Evolutionary conservation across 2,888 invertebrate species (phyloP).

Genomic region (Kryphioiulus occultus): DNA sequence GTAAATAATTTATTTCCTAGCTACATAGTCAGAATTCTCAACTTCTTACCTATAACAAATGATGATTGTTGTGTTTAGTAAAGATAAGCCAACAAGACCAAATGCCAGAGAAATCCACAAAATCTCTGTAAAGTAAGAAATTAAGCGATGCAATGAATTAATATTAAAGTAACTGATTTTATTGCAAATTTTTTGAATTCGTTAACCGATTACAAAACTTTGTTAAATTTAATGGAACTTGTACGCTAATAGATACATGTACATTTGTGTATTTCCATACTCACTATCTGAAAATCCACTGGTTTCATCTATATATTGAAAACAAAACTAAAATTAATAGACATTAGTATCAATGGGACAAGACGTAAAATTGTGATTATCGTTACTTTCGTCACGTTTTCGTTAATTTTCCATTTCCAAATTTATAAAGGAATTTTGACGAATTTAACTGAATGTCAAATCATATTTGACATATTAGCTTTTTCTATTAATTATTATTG

Average conservation of each 20-base stretch:
- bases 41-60: neutral
- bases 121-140: neutral
- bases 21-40: no score
- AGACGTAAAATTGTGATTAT: no score
- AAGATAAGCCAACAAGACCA: neutral
- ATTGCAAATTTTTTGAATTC: neutral
- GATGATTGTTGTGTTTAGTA: neutral
- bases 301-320: neutral
- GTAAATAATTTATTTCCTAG: neutral
- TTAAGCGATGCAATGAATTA: neutral
- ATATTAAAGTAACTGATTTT: neutral
- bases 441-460: neutral
- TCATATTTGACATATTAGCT: no score
- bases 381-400: no score
- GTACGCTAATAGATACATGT: no score
- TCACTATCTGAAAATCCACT: neutral
- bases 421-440: neutral
- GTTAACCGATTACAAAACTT: neutral
- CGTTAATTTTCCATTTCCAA: neutral
- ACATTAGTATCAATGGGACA: neutral
- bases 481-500: no score
- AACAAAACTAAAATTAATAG: neutral
- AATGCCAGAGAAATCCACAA: neutral
- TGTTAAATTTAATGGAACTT: no score
- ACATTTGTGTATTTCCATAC: neutral